A percentile compares a stretch with the other conserved stretches of the same genome.
Conservation (phyloP, 2,888 invertebrate genomes). For the Macaria notata region DNA sequence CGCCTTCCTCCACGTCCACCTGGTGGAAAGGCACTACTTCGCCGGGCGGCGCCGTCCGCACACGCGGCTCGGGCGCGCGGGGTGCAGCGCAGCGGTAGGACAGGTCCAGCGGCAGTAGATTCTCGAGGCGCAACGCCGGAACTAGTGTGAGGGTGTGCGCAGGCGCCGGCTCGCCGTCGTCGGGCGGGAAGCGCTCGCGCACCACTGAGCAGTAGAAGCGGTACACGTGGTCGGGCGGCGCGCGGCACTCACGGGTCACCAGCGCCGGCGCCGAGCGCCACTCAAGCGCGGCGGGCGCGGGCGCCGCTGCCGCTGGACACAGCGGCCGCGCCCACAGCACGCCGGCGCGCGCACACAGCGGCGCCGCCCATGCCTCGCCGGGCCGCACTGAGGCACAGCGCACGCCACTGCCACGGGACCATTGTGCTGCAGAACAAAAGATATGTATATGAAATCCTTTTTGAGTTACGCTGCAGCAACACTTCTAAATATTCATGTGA, state of each 20-base stretch:
- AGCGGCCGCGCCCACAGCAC: slow-evolving; percentile 89
- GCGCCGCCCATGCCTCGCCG: slow-evolving; percentile 86
- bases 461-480: too few relatives aligned
- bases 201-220: slow-evolving; percentile 91
- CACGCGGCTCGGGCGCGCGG: slow-evolving; percentile 53
- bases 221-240: slow-evolving; percentile 60
- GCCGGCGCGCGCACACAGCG: slow-evolving; percentile 88
- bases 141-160: slow-evolving; percentile 93
- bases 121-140: slow-evolving; percentile 92
- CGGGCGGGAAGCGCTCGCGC: slow-evolving; percentile 90
- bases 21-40: slow-evolving; percentile 67
- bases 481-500: too few relatives aligned
- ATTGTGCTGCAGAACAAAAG: slow-evolving; percentile 38
- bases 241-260: slow-evolving; percentile 61
- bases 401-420: slow-evolving; percentile 44
- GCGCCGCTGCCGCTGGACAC: slow-evolving; percentile 58
- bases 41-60: slow-evolving; percentile 61
- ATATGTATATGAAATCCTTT: too few relatives aligned
- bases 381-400: slow-evolving; percentile 68
- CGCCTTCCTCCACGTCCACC: slow-evolving; percentile 86
- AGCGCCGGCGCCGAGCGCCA: slow-evolving; percentile 54
- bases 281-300: slow-evolving; percentile 47
- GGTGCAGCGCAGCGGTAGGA: slow-evolving; percentile 74
- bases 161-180: slow-evolving; percentile 85
- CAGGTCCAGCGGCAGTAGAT: slow-evolving; percentile 93